Conservation (phyloP, 1,140 invertebrate species). For the Pinna nobilis region DNA sequence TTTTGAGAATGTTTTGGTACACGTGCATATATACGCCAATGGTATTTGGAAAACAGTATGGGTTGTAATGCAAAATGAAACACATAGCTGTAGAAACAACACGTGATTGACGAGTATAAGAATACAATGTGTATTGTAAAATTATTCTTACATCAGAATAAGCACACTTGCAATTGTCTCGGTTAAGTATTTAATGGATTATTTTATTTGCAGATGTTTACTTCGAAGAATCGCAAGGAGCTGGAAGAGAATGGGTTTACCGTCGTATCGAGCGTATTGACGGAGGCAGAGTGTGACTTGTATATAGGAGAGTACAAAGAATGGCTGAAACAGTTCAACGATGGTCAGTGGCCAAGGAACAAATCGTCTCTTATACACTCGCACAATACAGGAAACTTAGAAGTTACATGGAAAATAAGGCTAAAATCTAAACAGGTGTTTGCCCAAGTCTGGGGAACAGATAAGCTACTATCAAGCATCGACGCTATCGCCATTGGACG, state of each 20-base stretch:
- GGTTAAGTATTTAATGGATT: background rate
- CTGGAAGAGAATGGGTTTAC: constrained; percentile 55
- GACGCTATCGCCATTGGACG: constrained; percentile 62
- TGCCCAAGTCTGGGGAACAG: constrained; percentile 58
- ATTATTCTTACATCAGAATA: background rate
- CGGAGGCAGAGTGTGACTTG: constrained; percentile 41
- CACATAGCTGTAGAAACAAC: background rate
- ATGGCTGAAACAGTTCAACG: constrained; percentile 46
- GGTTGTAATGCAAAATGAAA: background rate
- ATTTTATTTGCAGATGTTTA: constrained; percentile 35
- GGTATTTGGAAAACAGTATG: background rate
- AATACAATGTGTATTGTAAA: background rate
- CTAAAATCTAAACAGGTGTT: constrained; percentile 56
- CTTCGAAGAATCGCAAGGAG: constrained; percentile 45
- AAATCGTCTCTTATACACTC: constrained; percentile 51
- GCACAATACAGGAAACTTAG: constrained; percentile 56
- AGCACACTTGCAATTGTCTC: background rate
- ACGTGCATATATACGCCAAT: too few species aligned
- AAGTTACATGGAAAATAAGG: constrained; percentile 57
- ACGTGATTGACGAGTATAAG: background rate
- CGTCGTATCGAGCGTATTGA: constrained; percentile 50
- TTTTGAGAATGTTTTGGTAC: too few species aligned
- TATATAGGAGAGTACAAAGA: constrained; percentile 44
- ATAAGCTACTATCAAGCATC: constrained; percentile 56
- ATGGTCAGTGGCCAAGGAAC: constrained; percentile 37